Evolutionary conservation across 1,140 invertebrate species (phyloP).

Genomic region (Linepithema humile): DNA sequence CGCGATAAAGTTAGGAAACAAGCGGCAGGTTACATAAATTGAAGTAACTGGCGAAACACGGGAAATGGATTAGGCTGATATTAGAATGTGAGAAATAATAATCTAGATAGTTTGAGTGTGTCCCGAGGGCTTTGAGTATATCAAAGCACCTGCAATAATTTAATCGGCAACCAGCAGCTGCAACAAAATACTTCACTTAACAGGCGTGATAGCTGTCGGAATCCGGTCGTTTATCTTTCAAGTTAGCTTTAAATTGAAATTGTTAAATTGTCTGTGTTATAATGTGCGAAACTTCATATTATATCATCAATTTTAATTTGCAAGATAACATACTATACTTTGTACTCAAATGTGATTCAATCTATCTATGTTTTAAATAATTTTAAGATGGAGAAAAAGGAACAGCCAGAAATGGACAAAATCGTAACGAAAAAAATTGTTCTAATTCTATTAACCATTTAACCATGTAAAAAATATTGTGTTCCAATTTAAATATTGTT

Average conservation of each 20-base stretch:
- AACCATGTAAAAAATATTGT: neutral
- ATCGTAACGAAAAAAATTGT: neutral
- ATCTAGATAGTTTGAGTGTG: neutral
- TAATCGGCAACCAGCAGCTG: neutral
- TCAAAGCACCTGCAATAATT: neutral
- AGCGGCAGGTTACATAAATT: neutral
- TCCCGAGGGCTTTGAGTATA: neutral
- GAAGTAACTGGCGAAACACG: neutral
- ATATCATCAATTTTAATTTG: neutral
- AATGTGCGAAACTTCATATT: constrained; percentile 13
- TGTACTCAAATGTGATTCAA: neutral
- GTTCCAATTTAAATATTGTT: neutral
- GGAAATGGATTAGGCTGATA: neutral
- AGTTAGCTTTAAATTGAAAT: constrained; percentile 2
- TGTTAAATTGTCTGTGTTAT: neutral
- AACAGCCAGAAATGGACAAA: neutral
- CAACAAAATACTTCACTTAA: neutral
- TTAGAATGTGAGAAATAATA: neutral
- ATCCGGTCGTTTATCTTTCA: constrained; percentile 9
- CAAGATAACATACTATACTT: neutral
- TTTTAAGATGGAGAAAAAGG: no score
- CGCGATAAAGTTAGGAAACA: neutral
- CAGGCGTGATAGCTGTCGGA: neutral
- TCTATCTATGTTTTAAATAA: neutral
- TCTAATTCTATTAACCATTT: neutral